Base-by-base conservation (phyloP, 1,140 invertebrate species). In the Thereuonema tuberculata region DNA sequence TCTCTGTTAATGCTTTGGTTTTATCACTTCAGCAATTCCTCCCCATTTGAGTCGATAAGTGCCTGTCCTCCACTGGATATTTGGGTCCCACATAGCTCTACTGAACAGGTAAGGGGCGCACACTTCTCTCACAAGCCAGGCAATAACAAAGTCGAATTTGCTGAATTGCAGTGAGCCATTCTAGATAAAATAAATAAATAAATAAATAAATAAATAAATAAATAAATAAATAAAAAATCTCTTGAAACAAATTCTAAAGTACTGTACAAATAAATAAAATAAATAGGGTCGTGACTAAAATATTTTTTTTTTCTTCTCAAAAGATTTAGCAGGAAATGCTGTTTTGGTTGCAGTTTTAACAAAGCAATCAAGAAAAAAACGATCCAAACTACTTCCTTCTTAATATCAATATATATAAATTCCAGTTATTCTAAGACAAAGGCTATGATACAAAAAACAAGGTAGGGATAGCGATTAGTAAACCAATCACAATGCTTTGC, bases 101-200 rank as follows among this genome's bases (percentile, higher is more conserved):
- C 89, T 72, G 67, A 94, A 91, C 43, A 98, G 77, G 69, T 89
- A 90, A 2, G 94, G 86, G 52, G 93, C 87, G 58, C 86, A 85
- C 5, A 83, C 76, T 77, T 99, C 96, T 52, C 93, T 84, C 70
- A 96, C 86, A 56, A 95, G 72, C 97, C 97, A 99, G n/a, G 85
- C 91, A 49, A 94, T 79, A 2, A 97, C 81, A 73, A 94, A 99
- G 71, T 97, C 89, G 66, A 93, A 84, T 77, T 96, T 93, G 67
- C 86, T 92, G 75, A 98, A 97, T n/a, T 93, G 87, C 55, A 96
- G 76, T 31, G 88, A 82, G 2, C 90, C 90, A 74, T 95, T 93
- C 81, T 97, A 75, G 56, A 63, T 63, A 70, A 68, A 63, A 62
- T 65, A 63, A 61, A 61, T 58, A 20, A 15, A 47, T 31, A 58